phyloP scores from a whole-genome alignment of 1,140 invertebrate species.

The Drosophila virilis region DNA sequence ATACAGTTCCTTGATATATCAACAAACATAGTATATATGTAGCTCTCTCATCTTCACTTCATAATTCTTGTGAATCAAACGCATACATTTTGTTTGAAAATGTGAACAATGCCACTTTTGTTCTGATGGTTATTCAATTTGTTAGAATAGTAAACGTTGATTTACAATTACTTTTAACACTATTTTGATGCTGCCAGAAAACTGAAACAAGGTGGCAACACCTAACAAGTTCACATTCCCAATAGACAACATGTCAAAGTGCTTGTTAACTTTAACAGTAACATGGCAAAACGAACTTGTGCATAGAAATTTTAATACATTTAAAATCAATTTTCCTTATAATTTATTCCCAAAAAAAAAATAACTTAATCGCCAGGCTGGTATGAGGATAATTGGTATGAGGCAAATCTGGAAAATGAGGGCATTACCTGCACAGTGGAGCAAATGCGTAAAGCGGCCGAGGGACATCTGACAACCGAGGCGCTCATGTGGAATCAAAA shows the following conservation, averaged over 20 bases:
- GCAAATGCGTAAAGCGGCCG: conserved; percentile 96
- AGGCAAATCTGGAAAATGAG: conserved; percentile 93
- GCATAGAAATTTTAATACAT: not conserved
- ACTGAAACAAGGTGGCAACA: too few species aligned
- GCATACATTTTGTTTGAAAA: too few species aligned
- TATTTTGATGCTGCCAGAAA: too few species aligned
- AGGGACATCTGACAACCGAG: conserved; percentile 99
- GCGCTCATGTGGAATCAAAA: conserved; percentile 99
- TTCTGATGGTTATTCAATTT: too few species aligned
- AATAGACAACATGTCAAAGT: not conserved
- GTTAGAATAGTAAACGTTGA: too few species aligned
- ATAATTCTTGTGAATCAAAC: not conserved
- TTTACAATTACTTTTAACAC: too few species aligned
- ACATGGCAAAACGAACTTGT: not conserved
- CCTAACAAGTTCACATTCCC: not conserved
- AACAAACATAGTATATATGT: too few species aligned
- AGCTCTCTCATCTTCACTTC: too few species aligned
- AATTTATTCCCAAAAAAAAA: not conserved
- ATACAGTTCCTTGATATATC: not conserved
- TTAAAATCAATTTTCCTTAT: too few species aligned
- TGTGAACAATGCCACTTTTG: too few species aligned
- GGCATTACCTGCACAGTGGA: conserved; percentile 96
- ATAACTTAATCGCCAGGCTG: conserved; percentile 88
- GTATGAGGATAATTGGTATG: conserved; percentile 99
- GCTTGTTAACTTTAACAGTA: not conserved